Base-by-base conservation (phyloP, 1,140 invertebrate species). In the Lordiphosa stackelbergi region DNA sequence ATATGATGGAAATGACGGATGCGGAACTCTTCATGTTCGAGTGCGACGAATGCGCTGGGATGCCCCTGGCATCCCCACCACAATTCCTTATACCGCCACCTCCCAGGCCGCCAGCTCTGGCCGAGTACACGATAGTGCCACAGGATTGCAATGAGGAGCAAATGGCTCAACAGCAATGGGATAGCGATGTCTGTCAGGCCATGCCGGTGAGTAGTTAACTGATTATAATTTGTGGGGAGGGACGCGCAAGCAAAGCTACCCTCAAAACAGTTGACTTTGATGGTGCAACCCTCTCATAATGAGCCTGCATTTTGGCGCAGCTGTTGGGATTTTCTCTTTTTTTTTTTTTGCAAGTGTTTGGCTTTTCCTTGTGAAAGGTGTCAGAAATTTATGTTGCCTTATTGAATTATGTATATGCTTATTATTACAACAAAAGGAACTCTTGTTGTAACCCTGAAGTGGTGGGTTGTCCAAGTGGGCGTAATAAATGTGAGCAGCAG, bases 1-100 rank as follows among this genome's bases (percentile, higher is more conserved):
- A 83, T 53, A 60, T 68, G 52, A 84, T 72, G 40, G 59, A 73
- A 7, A 59, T 69, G 53, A 55, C 64, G 45, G 68, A 81, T 41
- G 78, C 72, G n/a, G 77, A 81, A 43, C 68, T 83, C 64, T 69
- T 84, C 10, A 61, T 86, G 77, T 84, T 78, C 60, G 85, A 87
- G 56, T 87, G 86, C 62, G 86, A 87, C 47, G 90, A 91, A 71
- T 91, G 90, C 87, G 90, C 90, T 66, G 90, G 90, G 74, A 88
- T 90, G 86, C 88, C 90, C 16, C 85, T 91, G 46, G 90, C 90
- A 41, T 90, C 90, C 59, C 90, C 90, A 57, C 90, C 90, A 53
- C 89, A 91, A 85, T 91, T 91, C 69, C 85, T 90, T 42, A 85
- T 91, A 66, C 90, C 90, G 24, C 90, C 90, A 34, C 90, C 90